A percentile compares a stretch with the other conserved stretches of the same genome.
phyloP scores from a whole-genome alignment of 2,888 invertebrate species.

The Willowsia nigromaculata region DNA sequence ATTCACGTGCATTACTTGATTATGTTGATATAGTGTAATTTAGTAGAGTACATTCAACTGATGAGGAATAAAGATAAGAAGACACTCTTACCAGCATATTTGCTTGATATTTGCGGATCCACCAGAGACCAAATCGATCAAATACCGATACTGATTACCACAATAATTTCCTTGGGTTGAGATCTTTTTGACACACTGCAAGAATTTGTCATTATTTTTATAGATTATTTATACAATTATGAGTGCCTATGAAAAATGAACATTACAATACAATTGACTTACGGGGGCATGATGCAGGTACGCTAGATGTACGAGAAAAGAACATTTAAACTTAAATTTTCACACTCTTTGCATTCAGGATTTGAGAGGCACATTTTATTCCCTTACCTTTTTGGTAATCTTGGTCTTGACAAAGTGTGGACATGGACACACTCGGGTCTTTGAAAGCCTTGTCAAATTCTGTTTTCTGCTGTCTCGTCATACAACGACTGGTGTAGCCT shows the following conservation, averaged over 20 bases:
- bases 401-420: constrained; percentile 76
- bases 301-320: constrained; percentile 61
- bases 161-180: constrained; percentile 77
- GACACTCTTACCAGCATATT: constrained; percentile 76
- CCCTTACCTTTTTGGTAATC: constrained; percentile 77
- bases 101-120: constrained; percentile 75
- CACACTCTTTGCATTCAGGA: no score
- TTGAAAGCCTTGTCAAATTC: constrained; percentile 77
- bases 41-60: not conserved
- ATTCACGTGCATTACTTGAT: not conserved
- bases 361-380: not conserved
- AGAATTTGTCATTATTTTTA: not conserved
- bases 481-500: constrained; percentile 68
- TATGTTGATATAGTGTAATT: not conserved
- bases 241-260: not conserved
- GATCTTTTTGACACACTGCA: constrained; percentile 76
- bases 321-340: not conserved
- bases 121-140: constrained; percentile 77
- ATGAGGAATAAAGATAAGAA: not conserved
- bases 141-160: constrained; percentile 77
- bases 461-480: constrained; percentile 71
- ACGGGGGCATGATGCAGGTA: constrained; percentile 77
- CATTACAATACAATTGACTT: not conserved
- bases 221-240: no score
- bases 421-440: constrained; percentile 77